Base-by-base conservation (phyloP, 2,888 invertebrate genomes). In the Psococerastis gibbosa region DNA sequence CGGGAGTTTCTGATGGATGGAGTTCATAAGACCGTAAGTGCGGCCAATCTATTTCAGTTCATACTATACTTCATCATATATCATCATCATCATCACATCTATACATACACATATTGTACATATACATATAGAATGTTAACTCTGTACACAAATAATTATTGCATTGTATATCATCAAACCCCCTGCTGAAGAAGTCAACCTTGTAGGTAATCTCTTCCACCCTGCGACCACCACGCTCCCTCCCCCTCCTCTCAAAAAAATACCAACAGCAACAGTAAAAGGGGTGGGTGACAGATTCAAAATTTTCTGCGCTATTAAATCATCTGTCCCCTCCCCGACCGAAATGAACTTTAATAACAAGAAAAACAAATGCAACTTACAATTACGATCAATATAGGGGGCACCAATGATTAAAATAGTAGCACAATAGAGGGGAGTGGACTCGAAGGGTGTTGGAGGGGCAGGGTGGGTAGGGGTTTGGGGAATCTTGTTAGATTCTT, bases 401-500 rank as follows among this genome's bases (percentile, higher is more conserved):
- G 16, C 13, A 34, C 18, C 35, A 34, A 17, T 34, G 18, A 34
- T 34, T 13, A 34, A 34, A 34, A 34, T 15, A 34, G 8, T 27
- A 27, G 11, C 27, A 27, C 8, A 27, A 27, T 27, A 11, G 6
- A 27, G 11, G 11, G 27, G n/a, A 11, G 27, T 27, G 27, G 11
- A 6, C 11, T 6, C 27, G 27, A 11, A 27, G 27, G 27, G 27
- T 6, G 6, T 9, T 11, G 11, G 27, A 34, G 13, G 8, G 18
- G 13, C 6, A 31, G 31, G 31, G n/a, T 9, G 18, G 18, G 18
- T 6, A 34, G 35, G 13, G 18, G 6, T 6, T 16, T 13, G 35
- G 35, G n/a, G 31, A n/a, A n/a, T 31, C 9, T 31, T n/a, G 31
- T 31, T 31, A 34, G 13, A 34, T 34, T 34, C 35, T 34, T 34